Conservation (phyloP, 2,113 vertebrate genomes). For the Chionomys nivalis region DNA sequence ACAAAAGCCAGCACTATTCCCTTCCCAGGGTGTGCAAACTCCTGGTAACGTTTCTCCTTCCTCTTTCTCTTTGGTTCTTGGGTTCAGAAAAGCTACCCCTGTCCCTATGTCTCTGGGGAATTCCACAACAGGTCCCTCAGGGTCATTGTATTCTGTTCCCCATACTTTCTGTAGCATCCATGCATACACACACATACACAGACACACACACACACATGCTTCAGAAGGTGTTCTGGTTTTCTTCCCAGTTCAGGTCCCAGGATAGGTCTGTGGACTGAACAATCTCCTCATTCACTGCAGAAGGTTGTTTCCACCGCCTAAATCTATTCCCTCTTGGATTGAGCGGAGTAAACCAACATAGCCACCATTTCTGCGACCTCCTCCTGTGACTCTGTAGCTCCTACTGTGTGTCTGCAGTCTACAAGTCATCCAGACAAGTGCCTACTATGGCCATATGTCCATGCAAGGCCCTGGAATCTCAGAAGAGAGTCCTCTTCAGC, state of each 20-base stretch:
- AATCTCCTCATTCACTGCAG: not conserved
- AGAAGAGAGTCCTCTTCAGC: not conserved
- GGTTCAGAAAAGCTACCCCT: too few relatives aligned
- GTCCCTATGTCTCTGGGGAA: not conserved
- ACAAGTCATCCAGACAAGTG: not conserved
- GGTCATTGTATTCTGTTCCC: not conserved
- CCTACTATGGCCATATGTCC: not conserved
- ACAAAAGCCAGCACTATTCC: not conserved
- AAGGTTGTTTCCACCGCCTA: not conserved
- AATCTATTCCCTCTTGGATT: not conserved
- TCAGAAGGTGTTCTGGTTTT: not conserved
- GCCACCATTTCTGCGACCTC: not conserved
- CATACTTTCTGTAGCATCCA: accelerated
- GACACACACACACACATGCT: too few relatives aligned
- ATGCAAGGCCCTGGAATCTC: too few relatives aligned
- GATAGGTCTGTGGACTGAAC: not conserved
- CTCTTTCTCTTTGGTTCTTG: not conserved
- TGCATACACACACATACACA: too few relatives aligned
- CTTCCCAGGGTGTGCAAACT: not conserved
- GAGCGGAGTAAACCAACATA: not conserved
- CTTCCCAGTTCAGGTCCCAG: not conserved
- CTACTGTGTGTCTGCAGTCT: not conserved
- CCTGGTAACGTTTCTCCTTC: too few relatives aligned
- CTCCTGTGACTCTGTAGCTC: not conserved
- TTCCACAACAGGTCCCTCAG: not conserved